phyloP scores from a whole-genome alignment of 2,888 invertebrate species.

The Cheilosia impressa region DNA sequence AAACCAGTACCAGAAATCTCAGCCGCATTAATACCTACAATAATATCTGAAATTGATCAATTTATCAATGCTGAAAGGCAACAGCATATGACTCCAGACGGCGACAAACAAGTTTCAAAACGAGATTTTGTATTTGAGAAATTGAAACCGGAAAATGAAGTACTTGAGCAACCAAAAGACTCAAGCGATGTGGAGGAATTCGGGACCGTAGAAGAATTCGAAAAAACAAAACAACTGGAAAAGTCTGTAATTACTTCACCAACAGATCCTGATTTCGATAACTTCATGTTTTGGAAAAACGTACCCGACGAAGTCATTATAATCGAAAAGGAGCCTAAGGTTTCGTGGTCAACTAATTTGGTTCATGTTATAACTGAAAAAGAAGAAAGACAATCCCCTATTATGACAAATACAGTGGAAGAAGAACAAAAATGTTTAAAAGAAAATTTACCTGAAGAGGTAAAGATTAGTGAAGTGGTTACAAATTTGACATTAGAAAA shows the following conservation, averaged over 20 bases:
- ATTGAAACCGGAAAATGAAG: neutral
- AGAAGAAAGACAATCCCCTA: neutral
- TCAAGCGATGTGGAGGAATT: neutral
- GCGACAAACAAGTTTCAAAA: neutral
- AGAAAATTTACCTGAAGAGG: neutral
- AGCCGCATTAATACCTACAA: neutral
- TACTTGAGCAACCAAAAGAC: neutral
- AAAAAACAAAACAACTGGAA: neutral
- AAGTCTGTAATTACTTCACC: conserved; percentile 30
- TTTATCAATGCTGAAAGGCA: conserved; percentile 27
- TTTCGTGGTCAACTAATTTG: conserved; percentile 58
- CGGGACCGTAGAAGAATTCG: neutral
- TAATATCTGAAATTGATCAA: conserved; percentile 1
- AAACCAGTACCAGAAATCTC: too few species aligned
- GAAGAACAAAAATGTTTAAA: neutral
- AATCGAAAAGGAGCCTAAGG: conserved; percentile 51
- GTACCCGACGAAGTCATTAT: conserved; percentile 49
- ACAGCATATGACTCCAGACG: neutral
- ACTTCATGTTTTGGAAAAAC: conserved; percentile 62
- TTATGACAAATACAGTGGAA: neutral
- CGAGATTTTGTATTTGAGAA: neutral
- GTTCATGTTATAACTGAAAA: conserved; percentile 49
- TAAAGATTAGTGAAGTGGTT: neutral
- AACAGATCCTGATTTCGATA: conserved; percentile 44
- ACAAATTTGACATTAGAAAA: too few species aligned